Evolutionary conservation across 2,797 vertebrate species (phyloP).

Genomic region (Lepidocolaptes lacrymiger): DNA sequence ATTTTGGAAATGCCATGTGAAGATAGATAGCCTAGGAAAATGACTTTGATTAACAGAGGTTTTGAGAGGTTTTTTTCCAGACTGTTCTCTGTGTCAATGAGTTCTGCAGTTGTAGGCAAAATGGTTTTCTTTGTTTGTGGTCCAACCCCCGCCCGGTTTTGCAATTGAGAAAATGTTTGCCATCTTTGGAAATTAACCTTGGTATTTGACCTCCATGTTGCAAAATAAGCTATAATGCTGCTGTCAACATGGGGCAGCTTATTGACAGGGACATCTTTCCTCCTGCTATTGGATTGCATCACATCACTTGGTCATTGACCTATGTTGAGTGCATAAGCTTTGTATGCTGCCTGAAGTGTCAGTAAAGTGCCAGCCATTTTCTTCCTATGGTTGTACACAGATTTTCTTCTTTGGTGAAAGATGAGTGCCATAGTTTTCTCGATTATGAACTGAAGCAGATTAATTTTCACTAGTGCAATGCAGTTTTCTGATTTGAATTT

Average conservation of each 20-base stretch:
- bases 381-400: background rate
- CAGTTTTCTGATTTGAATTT: background rate
- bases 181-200: slow-evolving; percentile 46
- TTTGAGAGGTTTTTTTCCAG: background rate
- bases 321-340: background rate
- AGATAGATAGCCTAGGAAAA: background rate
- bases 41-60: background rate
- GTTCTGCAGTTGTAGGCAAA: background rate
- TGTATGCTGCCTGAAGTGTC: slow-evolving; percentile 23
- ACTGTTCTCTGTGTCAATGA: background rate
- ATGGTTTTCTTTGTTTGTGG: background rate
- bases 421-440: background rate
- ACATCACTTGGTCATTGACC: slow-evolving; percentile 42
- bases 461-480: background rate
- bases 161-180: slow-evolving; percentile 59
- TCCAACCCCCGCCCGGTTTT: background rate
- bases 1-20: background rate
- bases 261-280: slow-evolving; percentile 14
- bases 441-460: background rate
- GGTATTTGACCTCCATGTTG: slow-evolving; percentile 29
- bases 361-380: slow-evolving; percentile 43
- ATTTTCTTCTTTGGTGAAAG: background rate
- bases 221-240: slow-evolving; percentile 18
- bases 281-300: slow-evolving; percentile 11
- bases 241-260: slow-evolving; percentile 4